phyloP scores from a whole-genome alignment of 2,113 vertebrate genomes.

The Trochalopteron elliotii region DNA sequence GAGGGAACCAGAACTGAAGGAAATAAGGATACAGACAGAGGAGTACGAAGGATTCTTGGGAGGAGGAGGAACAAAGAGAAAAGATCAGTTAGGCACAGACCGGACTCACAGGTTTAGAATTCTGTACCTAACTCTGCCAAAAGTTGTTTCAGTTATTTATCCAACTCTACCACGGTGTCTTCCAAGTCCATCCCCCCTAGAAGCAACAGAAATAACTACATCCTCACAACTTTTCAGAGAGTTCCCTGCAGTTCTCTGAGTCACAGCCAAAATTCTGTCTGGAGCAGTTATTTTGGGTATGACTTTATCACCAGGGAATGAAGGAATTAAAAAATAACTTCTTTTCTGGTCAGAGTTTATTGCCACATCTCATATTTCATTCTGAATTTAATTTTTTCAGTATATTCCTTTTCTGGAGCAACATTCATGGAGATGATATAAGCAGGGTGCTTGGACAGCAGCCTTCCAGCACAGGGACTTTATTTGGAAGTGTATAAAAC shows the following conservation, averaged over 20 bases:
- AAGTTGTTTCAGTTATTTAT: background rate
- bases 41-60: accelerated
- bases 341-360: background rate
- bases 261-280: background rate
- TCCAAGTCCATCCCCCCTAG: background rate
- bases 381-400: background rate
- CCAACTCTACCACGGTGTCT: background rate
- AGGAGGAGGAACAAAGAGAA: background rate
- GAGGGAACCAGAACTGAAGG: background rate
- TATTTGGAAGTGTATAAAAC: background rate
- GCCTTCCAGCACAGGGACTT: background rate
- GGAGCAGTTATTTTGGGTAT: background rate
- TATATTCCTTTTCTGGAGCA: background rate
- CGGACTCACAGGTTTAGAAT: background rate
- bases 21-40: background rate
- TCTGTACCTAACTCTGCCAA: background rate
- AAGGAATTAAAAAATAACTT: background rate
- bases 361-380: background rate
- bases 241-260: background rate
- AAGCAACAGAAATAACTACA: background rate
- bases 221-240: background rate
- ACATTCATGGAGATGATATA: background rate
- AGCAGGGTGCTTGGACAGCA: background rate
- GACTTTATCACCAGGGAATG: background rate
- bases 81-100: too few relatives aligned